phyloP scores from a whole-genome alignment of 1,140 invertebrate species.

The Pemphigus obesinymphae region DNA sequence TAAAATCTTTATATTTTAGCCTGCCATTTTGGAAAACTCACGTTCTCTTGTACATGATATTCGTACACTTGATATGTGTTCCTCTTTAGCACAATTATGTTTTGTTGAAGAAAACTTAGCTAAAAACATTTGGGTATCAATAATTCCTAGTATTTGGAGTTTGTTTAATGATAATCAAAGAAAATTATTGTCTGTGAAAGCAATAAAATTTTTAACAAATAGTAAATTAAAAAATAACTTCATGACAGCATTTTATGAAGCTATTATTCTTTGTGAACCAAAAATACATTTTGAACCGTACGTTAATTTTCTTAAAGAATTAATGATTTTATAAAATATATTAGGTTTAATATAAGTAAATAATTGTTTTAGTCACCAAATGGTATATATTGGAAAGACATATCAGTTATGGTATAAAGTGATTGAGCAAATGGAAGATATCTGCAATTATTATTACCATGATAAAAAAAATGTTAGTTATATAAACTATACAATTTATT shows the following conservation, averaged over 20 bases:
- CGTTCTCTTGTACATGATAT: not conserved
- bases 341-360: not conserved
- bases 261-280: slow-evolving; percentile 23
- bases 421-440: slow-evolving; percentile 5
- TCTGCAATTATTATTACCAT: not conserved
- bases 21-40: not conserved
- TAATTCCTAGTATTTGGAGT: slow-evolving; percentile 3
- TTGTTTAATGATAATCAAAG: not conserved
- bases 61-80: not conserved
- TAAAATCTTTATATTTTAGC: not conserved
- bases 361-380: not conserved
- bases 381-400: slow-evolving; percentile 11
- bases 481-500: not conserved
- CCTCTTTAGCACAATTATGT: not conserved
- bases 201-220: not conserved
- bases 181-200: not conserved
- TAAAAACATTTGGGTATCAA: not conserved
- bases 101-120: slow-evolving; percentile 5
- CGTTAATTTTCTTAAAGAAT: not conserved
- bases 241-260: slow-evolving; percentile 27
- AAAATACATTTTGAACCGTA: slow-evolving; percentile 8
- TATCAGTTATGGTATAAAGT: slow-evolving; percentile 23
- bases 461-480: slow-evolving; percentile 20
- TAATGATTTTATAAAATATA: not conserved
- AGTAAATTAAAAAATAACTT: slow-evolving; percentile 16